Percentiles rank a stretch among this genome's conserved stretches.
Evolutionary conservation across 2,888 invertebrate genomes (phyloP).

Genomic region (Ametastegia equiseti): DNA sequence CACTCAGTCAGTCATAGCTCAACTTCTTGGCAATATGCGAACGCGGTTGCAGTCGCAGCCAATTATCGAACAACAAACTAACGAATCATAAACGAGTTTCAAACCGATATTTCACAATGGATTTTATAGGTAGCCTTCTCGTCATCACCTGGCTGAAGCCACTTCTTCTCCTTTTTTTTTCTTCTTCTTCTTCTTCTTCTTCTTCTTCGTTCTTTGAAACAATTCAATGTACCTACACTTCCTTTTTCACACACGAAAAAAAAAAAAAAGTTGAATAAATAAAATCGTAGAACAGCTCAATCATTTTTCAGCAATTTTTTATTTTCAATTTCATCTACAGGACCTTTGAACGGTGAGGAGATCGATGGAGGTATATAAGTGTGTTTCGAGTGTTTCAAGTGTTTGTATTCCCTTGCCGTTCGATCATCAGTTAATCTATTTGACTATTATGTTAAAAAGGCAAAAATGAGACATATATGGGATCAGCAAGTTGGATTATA

Average conservation of each 20-base stretch:
- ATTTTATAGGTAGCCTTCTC: slow-evolving; percentile 8
- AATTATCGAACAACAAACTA: slow-evolving; percentile 20
- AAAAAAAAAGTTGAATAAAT: not conserved
- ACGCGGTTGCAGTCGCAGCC: slow-evolving; percentile 19
- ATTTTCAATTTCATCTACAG: not conserved
- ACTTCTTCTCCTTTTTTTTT: not conserved
- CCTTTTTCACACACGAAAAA: not conserved
- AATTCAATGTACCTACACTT: not conserved
- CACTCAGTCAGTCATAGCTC: not conserved
- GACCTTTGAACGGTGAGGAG: not conserved
- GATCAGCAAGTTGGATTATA: not conserved
- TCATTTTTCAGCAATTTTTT: not conserved
- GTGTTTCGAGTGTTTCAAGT: slow-evolving; percentile 28
- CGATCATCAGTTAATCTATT: not conserved
- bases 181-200: too few species aligned
- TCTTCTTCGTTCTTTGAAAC: not conserved
- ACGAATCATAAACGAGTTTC: slow-evolving; percentile 11
- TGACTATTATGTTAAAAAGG: not conserved
- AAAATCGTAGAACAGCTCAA: not conserved
- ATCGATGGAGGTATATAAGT: not conserved
- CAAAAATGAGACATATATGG: not conserved
- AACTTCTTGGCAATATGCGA: not conserved
- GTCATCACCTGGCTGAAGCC: not conserved
- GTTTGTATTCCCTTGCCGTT: not conserved
- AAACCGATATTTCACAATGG: slow-evolving; percentile 7